These are phyloP conservation scores for Agapostemon virescens DNA, from an alignment of 2,888 invertebrate genomes.

Conservation along the genomic window DNA sequence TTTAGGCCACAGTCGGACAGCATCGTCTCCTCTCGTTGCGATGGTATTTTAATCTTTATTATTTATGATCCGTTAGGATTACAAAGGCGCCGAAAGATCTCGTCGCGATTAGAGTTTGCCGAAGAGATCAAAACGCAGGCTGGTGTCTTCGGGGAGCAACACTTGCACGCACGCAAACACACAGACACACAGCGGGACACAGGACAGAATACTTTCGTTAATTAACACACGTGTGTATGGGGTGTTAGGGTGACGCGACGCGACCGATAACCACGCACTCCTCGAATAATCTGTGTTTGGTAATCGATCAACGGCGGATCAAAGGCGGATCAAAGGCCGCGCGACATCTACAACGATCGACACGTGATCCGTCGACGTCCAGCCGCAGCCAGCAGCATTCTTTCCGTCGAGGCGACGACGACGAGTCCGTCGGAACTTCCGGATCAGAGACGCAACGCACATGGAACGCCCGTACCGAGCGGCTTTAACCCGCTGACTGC, in stretches of 20 bases:
- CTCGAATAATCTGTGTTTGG: background rate
- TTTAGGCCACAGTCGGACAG: background rate
- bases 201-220: background rate
- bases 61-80: background rate
- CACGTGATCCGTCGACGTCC: constrained; percentile 28
- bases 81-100: background rate
- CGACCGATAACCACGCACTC: constrained; percentile 2
- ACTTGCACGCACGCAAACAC: no score
- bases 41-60: background rate
- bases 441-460: constrained; percentile 30
- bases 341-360: constrained; percentile 7
- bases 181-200: background rate
- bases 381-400: background rate
- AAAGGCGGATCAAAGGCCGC: background rate
- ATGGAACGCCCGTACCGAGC: constrained; percentile 72
- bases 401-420: constrained; percentile 17
- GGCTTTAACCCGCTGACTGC: constrained; percentile 77
- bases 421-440: constrained; percentile 22
- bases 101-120: background rate
- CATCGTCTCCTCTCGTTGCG: background rate
- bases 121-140: no score
- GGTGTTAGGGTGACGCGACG: background rate
- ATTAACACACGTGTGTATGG: background rate
- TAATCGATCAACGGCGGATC: background rate
- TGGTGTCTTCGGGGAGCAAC: background rate